phyloP scores from a whole-genome alignment of 2,113 vertebrate genomes.

The Triplophysa rosa region DNA sequence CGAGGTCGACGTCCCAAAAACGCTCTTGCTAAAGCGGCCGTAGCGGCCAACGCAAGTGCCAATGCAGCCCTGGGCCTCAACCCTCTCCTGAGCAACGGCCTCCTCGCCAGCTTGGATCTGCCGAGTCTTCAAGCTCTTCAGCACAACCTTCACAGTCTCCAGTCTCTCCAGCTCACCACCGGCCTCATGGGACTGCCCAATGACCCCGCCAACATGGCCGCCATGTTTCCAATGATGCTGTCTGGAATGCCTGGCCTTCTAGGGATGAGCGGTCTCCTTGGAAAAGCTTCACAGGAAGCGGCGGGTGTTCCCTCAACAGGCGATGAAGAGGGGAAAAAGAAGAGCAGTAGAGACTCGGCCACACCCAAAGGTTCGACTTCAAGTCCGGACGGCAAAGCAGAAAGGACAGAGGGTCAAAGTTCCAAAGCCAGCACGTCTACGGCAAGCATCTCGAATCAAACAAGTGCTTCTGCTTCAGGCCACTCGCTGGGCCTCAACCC shows the following conservation, averaged over 20 bases:
- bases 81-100: constrained; percentile 84
- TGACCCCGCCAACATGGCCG: constrained; percentile 82
- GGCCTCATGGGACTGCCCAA: constrained; percentile 91
- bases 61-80: constrained; percentile 70
- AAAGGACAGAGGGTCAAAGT: constrained; percentile 90
- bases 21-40: constrained; percentile 81
- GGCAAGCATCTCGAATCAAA: constrained; percentile 77
- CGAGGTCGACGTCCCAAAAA: constrained; percentile 94
- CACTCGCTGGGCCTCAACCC: constrained; percentile 91
- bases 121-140: constrained; percentile 92
- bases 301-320: constrained; percentile 40
- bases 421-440: constrained; percentile 81
- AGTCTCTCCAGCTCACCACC: constrained; percentile 91
- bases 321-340: constrained; percentile 75
- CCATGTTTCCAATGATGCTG: constrained; percentile 98
- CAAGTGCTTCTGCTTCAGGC: constrained; percentile 76
- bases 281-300: constrained; percentile 78
- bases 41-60: constrained; percentile 61
- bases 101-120: constrained; percentile 90
- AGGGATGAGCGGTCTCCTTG: constrained; percentile 82
- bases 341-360: constrained; percentile 57
- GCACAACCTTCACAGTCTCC: constrained; percentile 92
- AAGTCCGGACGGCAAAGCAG: constrained; percentile 78
- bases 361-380: constrained; percentile 29
- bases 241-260: constrained; percentile 91